Evolutionary conservation across 2,113 vertebrate species (phyloP).

Genomic region (Sarotherodon lohbergeri): DNA sequence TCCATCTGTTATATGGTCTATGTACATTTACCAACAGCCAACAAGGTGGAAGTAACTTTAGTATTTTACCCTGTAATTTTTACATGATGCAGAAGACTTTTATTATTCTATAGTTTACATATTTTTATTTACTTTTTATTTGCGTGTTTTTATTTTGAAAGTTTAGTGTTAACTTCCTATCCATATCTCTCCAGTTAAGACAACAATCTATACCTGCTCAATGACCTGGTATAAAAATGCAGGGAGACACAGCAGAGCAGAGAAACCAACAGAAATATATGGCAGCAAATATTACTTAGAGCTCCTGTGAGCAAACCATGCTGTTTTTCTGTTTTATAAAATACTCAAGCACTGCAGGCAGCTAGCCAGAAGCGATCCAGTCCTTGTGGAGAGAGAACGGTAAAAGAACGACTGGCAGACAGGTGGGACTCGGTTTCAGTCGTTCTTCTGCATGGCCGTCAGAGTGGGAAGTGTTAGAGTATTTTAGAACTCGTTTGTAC

Average conservation of each 20-base stretch:
- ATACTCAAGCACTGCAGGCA: neutral
- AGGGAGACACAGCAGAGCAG: neutral
- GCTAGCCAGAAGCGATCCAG: neutral
- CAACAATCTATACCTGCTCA: neutral
- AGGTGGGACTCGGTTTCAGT: neutral
- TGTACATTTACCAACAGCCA: neutral
- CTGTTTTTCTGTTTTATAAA: neutral
- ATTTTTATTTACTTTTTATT: neutral
- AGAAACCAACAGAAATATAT: neutral
- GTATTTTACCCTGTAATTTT: neutral
- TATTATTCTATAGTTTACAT: neutral
- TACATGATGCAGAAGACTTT: neutral
- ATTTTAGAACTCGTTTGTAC: neutral
- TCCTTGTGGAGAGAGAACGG: neutral
- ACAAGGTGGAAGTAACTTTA: neutral
- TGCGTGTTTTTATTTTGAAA: neutral
- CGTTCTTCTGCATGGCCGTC: neutral
- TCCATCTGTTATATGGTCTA: neutral
- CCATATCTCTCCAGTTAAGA: neutral
- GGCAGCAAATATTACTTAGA: neutral
- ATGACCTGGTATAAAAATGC: neutral
- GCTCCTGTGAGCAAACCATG: neutral
- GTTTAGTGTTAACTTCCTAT: neutral
- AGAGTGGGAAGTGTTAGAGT: neutral
- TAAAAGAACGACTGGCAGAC: neutral